Base-by-base conservation (phyloP, 2,888 invertebrate species). In the Unio delphinus region DNA sequence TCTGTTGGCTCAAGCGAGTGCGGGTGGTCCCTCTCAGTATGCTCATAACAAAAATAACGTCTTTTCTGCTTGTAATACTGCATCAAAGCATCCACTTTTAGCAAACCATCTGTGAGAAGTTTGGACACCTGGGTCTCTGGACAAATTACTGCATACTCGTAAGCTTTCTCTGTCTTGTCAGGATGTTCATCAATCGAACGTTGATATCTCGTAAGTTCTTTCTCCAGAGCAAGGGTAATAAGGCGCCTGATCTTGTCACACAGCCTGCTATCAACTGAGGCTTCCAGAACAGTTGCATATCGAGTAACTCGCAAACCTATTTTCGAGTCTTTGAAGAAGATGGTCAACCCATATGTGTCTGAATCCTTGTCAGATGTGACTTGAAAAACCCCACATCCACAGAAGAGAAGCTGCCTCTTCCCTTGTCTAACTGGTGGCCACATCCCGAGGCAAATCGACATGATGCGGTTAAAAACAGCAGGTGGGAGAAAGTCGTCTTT, bases 331-430 rank as follows among this genome's bases (percentile, higher is more conserved):
- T 69, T 67, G 65, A 69, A 74, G 67, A 69, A 69, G 34, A 74
- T 67, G 20, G 69, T 69, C 65, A 74, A 61, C 20, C 74, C 30
- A 54, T 74, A 69, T 28, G 55, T 67, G 57, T 74, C 74, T 26
- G 62, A 62, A 57, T 56, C 56, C 34, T 54, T 57, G 4, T 63
- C 65, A 65, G 69, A 65, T 17, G 61, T 69, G 6, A 74, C 69
- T 23, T 67, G 67, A 63, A 74, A 74, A 5, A 74, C 69, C 17
- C 69, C 74, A 64, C 69, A 72, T 26, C 72, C 74, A 68, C 74
- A 74, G 28, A 57, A 74, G 28, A 74, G 55, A 55, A 69, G 61
- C 18, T 56, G 67, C 20, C 59, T 62, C 55, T 69, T 74, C 17
- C 72, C 72, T 64, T 74, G 71, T 56, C 61, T 67, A 7, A 71